Evolutionary conservation across 2,113 vertebrate genomes (phyloP).

Genomic region (Globicephala melas): DNA sequence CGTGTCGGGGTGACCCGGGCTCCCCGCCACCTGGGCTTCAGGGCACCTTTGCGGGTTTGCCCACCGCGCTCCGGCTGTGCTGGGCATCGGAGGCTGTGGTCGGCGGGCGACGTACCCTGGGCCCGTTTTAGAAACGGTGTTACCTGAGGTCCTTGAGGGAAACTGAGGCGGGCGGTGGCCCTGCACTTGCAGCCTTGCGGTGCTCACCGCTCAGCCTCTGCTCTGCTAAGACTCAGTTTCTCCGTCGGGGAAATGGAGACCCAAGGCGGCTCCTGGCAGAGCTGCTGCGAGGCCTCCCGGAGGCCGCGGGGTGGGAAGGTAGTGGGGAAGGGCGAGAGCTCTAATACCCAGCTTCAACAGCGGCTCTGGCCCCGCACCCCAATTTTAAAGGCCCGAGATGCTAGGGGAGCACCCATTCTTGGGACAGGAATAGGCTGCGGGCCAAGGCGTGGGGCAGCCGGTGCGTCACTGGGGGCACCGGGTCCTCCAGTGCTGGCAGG

Average conservation of each 20-base stretch:
- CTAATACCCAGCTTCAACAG: accelerated
- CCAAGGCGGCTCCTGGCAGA: not conserved
- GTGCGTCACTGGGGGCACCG: accelerated
- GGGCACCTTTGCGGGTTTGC: accelerated
- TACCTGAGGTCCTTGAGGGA: not conserved
- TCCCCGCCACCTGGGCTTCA: accelerated
- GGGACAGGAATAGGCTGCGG: not conserved
- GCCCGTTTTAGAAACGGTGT: accelerated
- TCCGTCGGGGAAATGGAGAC: accelerated
- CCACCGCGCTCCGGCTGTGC: accelerated
- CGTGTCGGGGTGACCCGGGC: accelerated
- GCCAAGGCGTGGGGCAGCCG: not conserved
- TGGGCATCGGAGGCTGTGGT: accelerated
- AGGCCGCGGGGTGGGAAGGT: not conserved
- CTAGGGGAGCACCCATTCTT: not conserved
- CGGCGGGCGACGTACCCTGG: accelerated
- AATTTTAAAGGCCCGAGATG: not conserved
- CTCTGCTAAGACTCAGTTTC: not conserved
- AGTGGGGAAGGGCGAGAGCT: accelerated
- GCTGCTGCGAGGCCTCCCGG: accelerated
- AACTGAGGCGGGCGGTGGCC: not conserved
- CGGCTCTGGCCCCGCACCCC: not conserved
- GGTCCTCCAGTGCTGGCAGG: not conserved
- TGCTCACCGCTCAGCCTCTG: no score
- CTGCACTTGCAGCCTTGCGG: not conserved